phyloP scores from a whole-genome alignment of 2,797 vertebrate genomes.

The Lepus oiostolus region DNA sequence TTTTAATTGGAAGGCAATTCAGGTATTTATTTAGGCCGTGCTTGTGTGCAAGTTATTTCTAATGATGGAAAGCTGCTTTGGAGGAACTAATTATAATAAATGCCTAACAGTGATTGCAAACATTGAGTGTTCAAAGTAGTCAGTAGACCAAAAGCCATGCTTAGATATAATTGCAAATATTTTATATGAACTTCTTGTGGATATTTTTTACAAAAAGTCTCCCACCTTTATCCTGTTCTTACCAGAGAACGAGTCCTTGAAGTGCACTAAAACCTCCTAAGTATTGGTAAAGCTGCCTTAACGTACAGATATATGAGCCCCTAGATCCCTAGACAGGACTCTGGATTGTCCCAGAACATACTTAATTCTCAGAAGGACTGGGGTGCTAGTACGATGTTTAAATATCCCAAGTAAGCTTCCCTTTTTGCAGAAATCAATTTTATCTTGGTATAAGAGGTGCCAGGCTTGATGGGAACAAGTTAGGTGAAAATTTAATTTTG shows the following conservation, averaged over 20 bases:
- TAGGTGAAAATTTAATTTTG: slow-evolving; percentile 85
- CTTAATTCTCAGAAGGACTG: slow-evolving; percentile 85
- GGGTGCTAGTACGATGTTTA: slow-evolving; percentile 80
- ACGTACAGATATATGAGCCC: slow-evolving; percentile 32
- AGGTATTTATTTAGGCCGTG: slow-evolving; percentile 79
- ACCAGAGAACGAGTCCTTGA: slow-evolving; percentile 12
- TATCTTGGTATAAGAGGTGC: slow-evolving; percentile 77
- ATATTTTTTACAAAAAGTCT: slow-evolving; percentile 75
- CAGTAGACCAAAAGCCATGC: slow-evolving; percentile 77
- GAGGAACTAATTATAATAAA: slow-evolving; percentile 87
- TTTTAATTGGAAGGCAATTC: slow-evolving; percentile 86
- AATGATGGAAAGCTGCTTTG: slow-evolving; percentile 83
- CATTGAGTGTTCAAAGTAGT: slow-evolving; percentile 79
- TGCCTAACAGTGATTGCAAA: slow-evolving; percentile 76
- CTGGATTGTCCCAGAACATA: slow-evolving; percentile 72
- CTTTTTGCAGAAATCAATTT: slow-evolving; percentile 83
- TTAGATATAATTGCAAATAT: slow-evolving; percentile 59
- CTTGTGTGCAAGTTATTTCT: slow-evolving; percentile 85
- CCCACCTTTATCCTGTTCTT: not conserved
- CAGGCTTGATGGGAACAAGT: slow-evolving; percentile 80
- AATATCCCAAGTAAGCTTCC: slow-evolving; percentile 77
- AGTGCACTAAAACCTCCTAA: slow-evolving; percentile 33
- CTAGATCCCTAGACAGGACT: slow-evolving; percentile 75
- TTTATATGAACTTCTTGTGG: slow-evolving; percentile 69
- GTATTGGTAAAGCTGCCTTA: slow-evolving; percentile 19